Conservation (phyloP, 1,140 invertebrate genomes). For the Bombus waltoni region DNA sequence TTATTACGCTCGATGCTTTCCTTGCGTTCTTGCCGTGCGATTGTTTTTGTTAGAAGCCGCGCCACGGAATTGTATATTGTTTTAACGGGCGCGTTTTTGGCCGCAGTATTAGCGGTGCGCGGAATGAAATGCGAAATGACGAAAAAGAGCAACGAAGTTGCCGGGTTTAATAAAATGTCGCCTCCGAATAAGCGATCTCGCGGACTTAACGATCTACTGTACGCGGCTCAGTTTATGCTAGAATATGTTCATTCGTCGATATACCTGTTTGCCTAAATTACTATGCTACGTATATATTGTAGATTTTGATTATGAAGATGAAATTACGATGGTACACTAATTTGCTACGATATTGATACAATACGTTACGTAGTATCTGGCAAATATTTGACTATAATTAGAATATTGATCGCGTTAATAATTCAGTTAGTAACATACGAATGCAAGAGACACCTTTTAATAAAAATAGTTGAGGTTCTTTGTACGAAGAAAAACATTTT, state of each 20-base stretch:
- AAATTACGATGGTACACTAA: too few species aligned
- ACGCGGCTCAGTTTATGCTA: neutral
- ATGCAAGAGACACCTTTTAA: too few species aligned
- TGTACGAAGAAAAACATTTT: neutral
- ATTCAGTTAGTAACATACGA: too few species aligned
- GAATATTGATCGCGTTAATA: too few species aligned
- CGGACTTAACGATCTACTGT: neutral
- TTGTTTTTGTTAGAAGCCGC: neutral
- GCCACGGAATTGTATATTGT: neutral
- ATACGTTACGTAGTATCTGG: too few species aligned
- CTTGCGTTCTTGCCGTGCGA: neutral
- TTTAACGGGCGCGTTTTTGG: slow-evolving; percentile 1
- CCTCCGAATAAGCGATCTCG: neutral
- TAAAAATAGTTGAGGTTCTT: too few species aligned
- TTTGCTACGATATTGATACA: too few species aligned
- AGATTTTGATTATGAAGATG: too few species aligned
- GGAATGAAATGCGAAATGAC: neutral
- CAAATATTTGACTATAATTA: too few species aligned
- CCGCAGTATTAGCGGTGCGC: neutral
- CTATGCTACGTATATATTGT: too few species aligned
- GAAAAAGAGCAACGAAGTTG: neutral
- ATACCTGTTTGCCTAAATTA: too few species aligned
- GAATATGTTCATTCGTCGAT: neutral
- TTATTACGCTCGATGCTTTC: neutral
- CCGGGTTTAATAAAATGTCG: neutral